phyloP scores from a whole-genome alignment of 2,797 vertebrate genomes.

The Meriones psammophilus region DNA sequence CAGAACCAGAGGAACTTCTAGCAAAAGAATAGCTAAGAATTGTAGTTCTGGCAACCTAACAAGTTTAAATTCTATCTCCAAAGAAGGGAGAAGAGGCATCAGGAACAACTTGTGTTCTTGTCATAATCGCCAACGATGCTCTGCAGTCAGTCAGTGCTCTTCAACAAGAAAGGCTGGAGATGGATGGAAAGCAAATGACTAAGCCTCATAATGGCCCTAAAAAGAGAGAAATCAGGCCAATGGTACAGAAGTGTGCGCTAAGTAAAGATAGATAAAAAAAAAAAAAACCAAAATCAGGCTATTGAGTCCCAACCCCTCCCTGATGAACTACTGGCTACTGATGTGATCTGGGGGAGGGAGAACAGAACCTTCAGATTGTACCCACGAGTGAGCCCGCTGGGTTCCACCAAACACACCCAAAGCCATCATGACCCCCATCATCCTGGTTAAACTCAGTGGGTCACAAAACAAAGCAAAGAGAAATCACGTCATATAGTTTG shows the following conservation, averaged over 20 bases:
- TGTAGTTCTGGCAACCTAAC: background rate
- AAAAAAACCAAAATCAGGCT: no score
- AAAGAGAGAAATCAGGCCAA: conserved; percentile 15
- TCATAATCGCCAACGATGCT: background rate
- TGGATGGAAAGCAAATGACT: background rate
- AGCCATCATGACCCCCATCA: background rate
- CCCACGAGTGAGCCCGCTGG: background rate
- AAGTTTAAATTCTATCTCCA: conserved; percentile 3
- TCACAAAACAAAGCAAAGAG: background rate
- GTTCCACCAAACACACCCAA: background rate
- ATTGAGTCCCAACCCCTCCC: no score
- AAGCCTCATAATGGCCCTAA: background rate
- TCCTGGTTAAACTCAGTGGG: background rate
- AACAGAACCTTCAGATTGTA: background rate
- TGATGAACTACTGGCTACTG: background rate
- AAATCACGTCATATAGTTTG: background rate
- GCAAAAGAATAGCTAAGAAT: conserved; percentile 23
- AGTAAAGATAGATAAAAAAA: background rate
- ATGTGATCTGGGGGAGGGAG: background rate
- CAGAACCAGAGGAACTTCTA: background rate
- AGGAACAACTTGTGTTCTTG: background rate
- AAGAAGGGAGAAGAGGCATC: background rate
- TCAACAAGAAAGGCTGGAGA: background rate
- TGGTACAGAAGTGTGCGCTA: conserved; percentile 31
- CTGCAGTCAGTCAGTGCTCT: background rate